phyloP scores from a whole-genome alignment of 2,888 invertebrate species.

The Teinopalpus imperialis region DNA sequence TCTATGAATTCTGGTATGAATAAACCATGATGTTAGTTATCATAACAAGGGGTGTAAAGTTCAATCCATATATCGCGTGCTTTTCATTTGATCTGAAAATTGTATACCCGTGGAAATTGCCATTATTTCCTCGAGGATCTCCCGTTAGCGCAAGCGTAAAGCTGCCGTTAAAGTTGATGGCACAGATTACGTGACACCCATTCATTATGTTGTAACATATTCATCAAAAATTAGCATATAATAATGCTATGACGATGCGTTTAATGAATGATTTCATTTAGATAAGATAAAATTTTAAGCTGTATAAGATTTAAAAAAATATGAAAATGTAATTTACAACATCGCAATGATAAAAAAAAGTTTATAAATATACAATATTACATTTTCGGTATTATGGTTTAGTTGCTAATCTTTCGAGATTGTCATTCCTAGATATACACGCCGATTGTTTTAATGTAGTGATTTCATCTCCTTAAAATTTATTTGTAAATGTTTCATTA shows the following conservation, averaged over 20 bases:
- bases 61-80: slow-evolving; percentile 14
- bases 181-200: slow-evolving; percentile 40
- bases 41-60: slow-evolving; percentile 7
- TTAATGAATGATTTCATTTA: slow-evolving; percentile 23
- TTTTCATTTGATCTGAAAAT: slow-evolving; percentile 25
- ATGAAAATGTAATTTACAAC: too few relatives aligned
- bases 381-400: too few relatives aligned
- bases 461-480: too few relatives aligned
- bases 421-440: too few relatives aligned
- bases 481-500: too few relatives aligned
- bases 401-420: too few relatives aligned
- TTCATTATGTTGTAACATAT: slow-evolving; percentile 38
- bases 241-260: slow-evolving; percentile 37
- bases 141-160: slow-evolving; percentile 31
- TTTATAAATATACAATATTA: too few relatives aligned
- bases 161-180: slow-evolving; percentile 43
- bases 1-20: slow-evolving; percentile 10
- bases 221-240: slow-evolving; percentile 42
- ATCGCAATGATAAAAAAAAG: too few relatives aligned
- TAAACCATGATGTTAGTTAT: slow-evolving; percentile 8
- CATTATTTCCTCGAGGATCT: slow-evolving; percentile 29
- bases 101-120: slow-evolving; percentile 21
- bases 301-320: too few relatives aligned
- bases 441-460: too few relatives aligned
- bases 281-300: background rate